Evolutionary conservation across 2,113 vertebrate species (phyloP).

Genomic region (Clinocottus analis): DNA sequence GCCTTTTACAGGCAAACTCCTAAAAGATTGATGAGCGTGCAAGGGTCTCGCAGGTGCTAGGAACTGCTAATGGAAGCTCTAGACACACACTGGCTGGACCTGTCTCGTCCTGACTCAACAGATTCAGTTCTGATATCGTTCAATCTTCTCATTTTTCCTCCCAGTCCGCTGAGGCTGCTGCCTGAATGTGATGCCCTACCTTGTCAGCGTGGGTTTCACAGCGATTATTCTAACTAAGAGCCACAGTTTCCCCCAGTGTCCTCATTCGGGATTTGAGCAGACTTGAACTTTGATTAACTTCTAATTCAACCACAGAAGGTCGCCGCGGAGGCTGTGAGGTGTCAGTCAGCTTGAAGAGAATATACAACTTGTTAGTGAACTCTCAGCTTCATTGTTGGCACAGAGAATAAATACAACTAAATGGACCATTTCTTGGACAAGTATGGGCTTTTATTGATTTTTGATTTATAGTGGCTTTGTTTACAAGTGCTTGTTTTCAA

Average conservation of each 20-base stretch:
- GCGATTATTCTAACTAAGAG: constrained; percentile 43
- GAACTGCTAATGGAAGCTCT: constrained; percentile 58
- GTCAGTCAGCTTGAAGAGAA: constrained; percentile 33
- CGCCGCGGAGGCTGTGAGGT: constrained; percentile 12
- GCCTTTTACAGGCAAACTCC: constrained; percentile 42
- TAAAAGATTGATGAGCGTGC: constrained; percentile 73
- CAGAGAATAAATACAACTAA: constrained; percentile 1
- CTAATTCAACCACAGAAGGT: constrained; percentile 38
- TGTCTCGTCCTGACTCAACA: constrained; percentile 36
- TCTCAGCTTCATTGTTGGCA: constrained; percentile 21
- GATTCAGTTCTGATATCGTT: constrained; percentile 14
- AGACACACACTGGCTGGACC: constrained; percentile 36
- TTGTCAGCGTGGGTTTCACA: constrained; percentile 41
- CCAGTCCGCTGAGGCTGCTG: constrained; percentile 2
- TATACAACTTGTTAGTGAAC: constrained; percentile 7
- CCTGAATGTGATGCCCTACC: not conserved
- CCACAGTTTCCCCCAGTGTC: constrained; percentile 23
- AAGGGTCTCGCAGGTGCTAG: constrained; percentile 45
- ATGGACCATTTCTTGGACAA: not conserved
- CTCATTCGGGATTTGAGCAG: constrained; percentile 40
- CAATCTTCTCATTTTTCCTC: constrained; percentile 11
- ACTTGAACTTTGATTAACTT: constrained; percentile 65
- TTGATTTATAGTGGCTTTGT: constrained; percentile 10
- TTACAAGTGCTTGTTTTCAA: constrained; percentile 2
- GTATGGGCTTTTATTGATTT: constrained; percentile 2